Evolutionary conservation across 2,113 vertebrate genomes (phyloP).

Genomic region (Casuarius casuarius): DNA sequence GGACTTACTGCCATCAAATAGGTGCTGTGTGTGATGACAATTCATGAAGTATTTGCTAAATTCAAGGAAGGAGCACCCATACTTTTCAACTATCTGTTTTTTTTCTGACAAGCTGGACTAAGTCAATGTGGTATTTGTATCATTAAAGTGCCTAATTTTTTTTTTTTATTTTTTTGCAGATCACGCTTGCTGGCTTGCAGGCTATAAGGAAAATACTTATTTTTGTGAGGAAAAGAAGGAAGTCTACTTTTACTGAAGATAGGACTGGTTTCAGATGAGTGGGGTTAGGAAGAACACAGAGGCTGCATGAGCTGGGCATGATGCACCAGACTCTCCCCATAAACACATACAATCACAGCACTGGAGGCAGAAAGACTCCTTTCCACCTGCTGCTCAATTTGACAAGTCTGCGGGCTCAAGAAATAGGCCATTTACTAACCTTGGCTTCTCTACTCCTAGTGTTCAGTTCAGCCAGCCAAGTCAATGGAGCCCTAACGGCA

Average conservation of each 20-base stretch:
- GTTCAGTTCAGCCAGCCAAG: background rate
- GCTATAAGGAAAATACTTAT: background rate
- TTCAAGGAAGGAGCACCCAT: background rate
- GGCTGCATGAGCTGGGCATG: fast-evolving
- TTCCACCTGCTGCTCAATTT: constrained; percentile 11
- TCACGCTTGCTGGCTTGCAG: background rate
- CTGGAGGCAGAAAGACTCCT: background rate
- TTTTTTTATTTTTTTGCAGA: background rate
- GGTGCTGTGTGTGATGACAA: background rate
- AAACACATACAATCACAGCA: background rate
- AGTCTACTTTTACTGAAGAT: background rate
- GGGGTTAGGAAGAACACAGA: background rate
- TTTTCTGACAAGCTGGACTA: background rate
- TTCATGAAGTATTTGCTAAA: background rate
- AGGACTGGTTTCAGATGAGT: background rate
- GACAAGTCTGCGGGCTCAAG: background rate
- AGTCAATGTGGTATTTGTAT: fast-evolving
- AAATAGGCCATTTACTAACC: background rate
- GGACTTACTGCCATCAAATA: background rate
- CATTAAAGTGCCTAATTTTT: background rate
- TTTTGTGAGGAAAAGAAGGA: background rate
- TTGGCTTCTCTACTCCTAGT: background rate
- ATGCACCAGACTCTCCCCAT: background rate
- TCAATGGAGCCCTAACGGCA: background rate
- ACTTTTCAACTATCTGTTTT: background rate